Evolutionary conservation across 2,888 invertebrate species (phyloP).

Genomic region (Leuctra nigra): DNA sequence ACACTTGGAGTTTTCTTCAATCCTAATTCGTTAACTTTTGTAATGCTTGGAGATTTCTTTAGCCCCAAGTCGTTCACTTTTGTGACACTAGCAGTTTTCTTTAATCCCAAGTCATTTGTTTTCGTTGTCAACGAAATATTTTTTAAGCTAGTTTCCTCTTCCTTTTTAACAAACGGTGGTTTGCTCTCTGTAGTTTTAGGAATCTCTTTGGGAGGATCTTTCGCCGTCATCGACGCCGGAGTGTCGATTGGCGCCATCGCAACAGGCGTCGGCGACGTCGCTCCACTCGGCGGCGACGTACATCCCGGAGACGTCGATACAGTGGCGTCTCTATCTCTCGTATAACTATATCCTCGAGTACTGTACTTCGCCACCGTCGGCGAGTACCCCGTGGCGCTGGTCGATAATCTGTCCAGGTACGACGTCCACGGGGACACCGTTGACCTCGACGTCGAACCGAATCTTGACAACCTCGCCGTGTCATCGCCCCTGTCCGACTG

Average conservation of each 20-base stretch:
- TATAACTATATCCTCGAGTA: slow-evolving; percentile 14
- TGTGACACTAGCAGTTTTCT: background rate
- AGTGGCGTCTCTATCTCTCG: slow-evolving; percentile 6
- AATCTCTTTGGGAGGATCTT: background rate
- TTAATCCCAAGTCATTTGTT: no score
- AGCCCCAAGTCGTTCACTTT: background rate
- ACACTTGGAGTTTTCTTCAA: background rate
- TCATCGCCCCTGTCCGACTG: slow-evolving; percentile 69
- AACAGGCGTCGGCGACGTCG: background rate
- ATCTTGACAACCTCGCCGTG: slow-evolving; percentile 57
- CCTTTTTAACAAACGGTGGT: no score
- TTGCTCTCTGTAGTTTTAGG: background rate
- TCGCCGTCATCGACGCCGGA: background rate
- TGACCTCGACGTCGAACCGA: slow-evolving; percentile 49
- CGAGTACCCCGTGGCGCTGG: slow-evolving; percentile 8
- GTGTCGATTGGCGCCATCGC: background rate
- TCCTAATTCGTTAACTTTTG: background rate
- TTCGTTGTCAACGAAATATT: no score
- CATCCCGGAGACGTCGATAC: slow-evolving; percentile 4
- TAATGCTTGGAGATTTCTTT: background rate
- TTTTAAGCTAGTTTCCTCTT: no score
- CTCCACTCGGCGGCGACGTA: background rate
- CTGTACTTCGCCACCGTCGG: slow-evolving; percentile 21
- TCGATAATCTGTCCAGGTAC: slow-evolving; percentile 43
- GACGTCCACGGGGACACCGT: slow-evolving; percentile 54